Percentiles rank a stretch among this genome's conserved stretches.
phyloP scores from a whole-genome alignment of 1,140 invertebrate genomes.

The Ptiloglossa arizonensis region DNA sequence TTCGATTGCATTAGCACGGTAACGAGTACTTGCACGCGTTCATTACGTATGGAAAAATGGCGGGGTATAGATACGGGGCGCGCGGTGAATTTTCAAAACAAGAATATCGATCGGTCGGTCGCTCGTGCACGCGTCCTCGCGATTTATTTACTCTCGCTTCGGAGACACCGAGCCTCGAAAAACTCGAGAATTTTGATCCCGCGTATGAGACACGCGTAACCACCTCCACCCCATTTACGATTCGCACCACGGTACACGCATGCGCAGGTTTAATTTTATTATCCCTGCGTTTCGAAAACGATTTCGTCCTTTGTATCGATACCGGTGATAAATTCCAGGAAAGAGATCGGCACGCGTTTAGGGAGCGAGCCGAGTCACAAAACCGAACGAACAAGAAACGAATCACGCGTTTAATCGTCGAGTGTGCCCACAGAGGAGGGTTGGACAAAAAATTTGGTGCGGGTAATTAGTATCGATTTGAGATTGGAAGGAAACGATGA shows the following conservation, averaged over 20 bases:
- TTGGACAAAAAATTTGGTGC: neutral
- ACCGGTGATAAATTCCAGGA: neutral
- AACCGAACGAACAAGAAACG: neutral
- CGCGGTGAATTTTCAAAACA: slow-evolving; percentile 41
- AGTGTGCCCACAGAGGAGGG: no score
- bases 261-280: slow-evolving; percentile 25
- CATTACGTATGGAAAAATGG: slow-evolving; percentile 46
- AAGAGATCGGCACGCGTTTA: neutral
- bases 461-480: neutral
- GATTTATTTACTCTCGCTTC: slow-evolving; percentile 34
- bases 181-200: slow-evolving; percentile 26
- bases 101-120: slow-evolving; percentile 45
- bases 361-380: neutral
- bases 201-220: neutral
- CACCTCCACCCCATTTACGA: no score
- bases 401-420: neutral
- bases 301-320: slow-evolving; percentile 21
- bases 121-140: slow-evolving; percentile 19
- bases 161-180: slow-evolving; percentile 6
- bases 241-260: neutral
- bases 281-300: slow-evolving; percentile 31
- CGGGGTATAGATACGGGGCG: slow-evolving; percentile 16
- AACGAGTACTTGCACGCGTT: slow-evolving; percentile 42
- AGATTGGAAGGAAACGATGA: neutral
- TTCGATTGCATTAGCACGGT: slow-evolving; percentile 49